Base-by-base conservation (phyloP, 2,888 invertebrate species). In the Graphium colonna region DNA sequence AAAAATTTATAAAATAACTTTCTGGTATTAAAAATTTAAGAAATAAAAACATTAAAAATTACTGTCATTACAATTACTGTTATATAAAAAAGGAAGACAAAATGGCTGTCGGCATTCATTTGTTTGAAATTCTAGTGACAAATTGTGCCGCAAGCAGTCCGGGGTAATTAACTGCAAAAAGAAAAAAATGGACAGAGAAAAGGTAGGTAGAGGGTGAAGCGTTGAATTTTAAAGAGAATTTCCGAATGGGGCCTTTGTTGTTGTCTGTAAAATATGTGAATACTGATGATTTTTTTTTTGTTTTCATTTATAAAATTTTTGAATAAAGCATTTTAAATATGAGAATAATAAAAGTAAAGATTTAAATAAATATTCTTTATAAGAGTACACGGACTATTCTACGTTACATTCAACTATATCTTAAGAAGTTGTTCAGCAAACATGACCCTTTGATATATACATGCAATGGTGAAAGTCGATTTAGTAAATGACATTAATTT, bases 151-250 rank as follows among this genome's bases (percentile, higher is more conserved):
- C 53, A 49, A 54, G 43, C 53, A 49, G 31, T 49, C 44, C 40
- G 44, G 18, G 38, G 44, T 49, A 54, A 49, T 54, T 54, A 54
- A 49, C 49, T 54, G 43, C 15, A 45, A 54, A 45, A 49, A 43
- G 38, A 48, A 44, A 48, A 53, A 44, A 47, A 21, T 17, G 43
- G 39, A 53, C 43, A 33, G 40, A 21, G 31, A 49, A 49, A 53
- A 49, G 49, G 49, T 49, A 51, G 50, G 43, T 18, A 21, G 43
- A 53, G 42, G 53, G 48, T 43, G 38, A 43, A 39, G 42, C 38
- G 53, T 39, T 48, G 53, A 53, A 53, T 53, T 53, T 48, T 53
- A 53, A 53, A 48, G n/a, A 43, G 48, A 61, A 50, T 31, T 46
- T 26, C 16, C 47, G 26, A 45, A 43, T 43, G 43, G 36, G 42